Conservation (phyloP, 2,888 invertebrate species). For the Mellilla xanthometata region DNA sequence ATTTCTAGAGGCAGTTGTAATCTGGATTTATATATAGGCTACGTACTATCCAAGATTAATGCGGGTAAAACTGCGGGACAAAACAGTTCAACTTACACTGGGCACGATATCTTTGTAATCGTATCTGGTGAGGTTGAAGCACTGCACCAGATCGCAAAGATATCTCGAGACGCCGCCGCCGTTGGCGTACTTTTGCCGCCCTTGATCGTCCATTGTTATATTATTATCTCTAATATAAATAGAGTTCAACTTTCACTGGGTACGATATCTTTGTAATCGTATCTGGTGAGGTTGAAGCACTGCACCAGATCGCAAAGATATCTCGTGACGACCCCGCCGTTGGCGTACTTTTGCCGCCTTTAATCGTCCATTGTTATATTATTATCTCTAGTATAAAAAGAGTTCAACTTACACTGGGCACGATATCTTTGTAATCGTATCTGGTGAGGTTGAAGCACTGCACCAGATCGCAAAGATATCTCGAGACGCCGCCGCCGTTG, state of each 20-base stretch:
- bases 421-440: slow-evolving; percentile 87
- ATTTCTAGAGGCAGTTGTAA: too few relatives aligned
- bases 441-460: slow-evolving; percentile 85
- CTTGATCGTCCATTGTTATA: too few relatives aligned
- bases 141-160: slow-evolving; percentile 86
- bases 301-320: slow-evolving; percentile 86
- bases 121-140: slow-evolving; percentile 85
- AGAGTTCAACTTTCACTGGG: too few relatives aligned
- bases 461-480: slow-evolving; percentile 84
- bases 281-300: slow-evolving; percentile 85
- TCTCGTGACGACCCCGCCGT: slow-evolving; percentile 82
- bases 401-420: slow-evolving; percentile 41
- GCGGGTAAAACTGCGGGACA: too few relatives aligned
- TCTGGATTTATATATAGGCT: too few relatives aligned
- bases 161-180: slow-evolving; percentile 82
- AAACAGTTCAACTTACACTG: too few relatives aligned
- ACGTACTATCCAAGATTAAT: too few relatives aligned
- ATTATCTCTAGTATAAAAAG: too few relatives aligned
- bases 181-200: slow-evolving; percentile 76
- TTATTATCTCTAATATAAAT: too few relatives aligned
- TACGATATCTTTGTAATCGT: slow-evolving; percentile 86
- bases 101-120: slow-evolving; percentile 86
- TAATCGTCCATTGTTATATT: too few relatives aligned
- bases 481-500: slow-evolving; percentile 77
- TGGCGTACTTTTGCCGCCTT: slow-evolving; percentile 75